Evolutionary conservation across 1,140 invertebrate species (phyloP), one percentile per base, ranked within the genome.

Genomic region (Fopius arisanus): DNA sequence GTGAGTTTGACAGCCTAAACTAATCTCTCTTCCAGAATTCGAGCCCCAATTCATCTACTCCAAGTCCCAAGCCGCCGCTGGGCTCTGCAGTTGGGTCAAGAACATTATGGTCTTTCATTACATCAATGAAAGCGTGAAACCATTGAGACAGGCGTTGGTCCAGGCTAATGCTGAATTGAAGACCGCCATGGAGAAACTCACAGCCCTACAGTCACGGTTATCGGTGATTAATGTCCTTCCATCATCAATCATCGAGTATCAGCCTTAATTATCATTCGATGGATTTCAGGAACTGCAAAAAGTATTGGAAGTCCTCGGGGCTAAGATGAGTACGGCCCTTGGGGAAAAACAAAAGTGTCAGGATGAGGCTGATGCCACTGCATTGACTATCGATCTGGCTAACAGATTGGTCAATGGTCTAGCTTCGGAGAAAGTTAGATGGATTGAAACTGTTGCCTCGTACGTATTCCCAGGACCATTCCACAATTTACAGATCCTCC

Each of bases 21-120:
- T 51, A 5, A 26, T 16, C 21, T 48, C 9, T 54, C 23, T 70
- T 69, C 26, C 92, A 51, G 95, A 97, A 73, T 98, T 98, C 82
- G 92, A 94, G 73, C 93, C 96, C 0, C 95, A 97, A 21, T 92
- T 95, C 67, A 94, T 99, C 76, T 85, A 91, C 72, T 90, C 91
- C 0, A 98, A 98, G 88, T 98, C 96, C 0, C 90, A 92, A 62
- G 97, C 97, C 40, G 97, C 97, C 21, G 94, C 95, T 67, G 96
- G 94, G 68, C 87, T 98, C 0, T 98, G 96, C 82, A 93, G 96
- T 10, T 98, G 97, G 96, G 96, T 96, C 0, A 94, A 97, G 69
- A 98, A 98, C 84, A 97, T 98, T 76, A 90, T 95, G 79, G 93
- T 91, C 54, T 99, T 96, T 88, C 96, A 97, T 86, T 93, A 96